Evolutionary conservation across 1,140 invertebrate species (phyloP).

Genomic region (Hypothenemus hampei): DNA sequence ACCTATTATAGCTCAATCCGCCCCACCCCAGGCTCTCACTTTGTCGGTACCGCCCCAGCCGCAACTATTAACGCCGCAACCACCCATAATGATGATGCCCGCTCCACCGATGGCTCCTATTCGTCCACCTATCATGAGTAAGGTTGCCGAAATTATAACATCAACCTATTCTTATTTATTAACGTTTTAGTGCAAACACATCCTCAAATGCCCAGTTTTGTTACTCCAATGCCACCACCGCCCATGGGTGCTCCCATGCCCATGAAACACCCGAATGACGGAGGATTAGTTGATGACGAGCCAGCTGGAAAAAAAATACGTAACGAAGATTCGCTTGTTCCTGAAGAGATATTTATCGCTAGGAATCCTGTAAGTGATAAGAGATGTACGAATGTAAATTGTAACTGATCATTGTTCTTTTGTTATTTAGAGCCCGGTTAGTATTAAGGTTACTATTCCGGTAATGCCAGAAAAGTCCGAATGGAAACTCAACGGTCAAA

Average conservation of each 20-base stretch:
- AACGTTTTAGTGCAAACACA: conserved; percentile 44
- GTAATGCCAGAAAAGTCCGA: conserved; percentile 84
- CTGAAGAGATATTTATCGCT: conserved; percentile 78
- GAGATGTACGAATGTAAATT: no score
- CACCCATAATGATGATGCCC: conserved; percentile 62
- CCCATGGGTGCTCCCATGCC: conserved; percentile 45
- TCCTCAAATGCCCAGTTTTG: conserved; percentile 49
- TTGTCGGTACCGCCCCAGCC: conserved; percentile 50
- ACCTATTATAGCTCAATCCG: conserved; percentile 45
- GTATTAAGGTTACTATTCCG: conserved; percentile 75
- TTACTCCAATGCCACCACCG: conserved; percentile 46
- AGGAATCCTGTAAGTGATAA: conserved; percentile 51
- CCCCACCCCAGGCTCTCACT: conserved; percentile 50
- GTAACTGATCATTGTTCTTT: no score
- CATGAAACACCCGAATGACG: conserved; percentile 50
- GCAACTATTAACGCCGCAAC: conserved; percentile 51
- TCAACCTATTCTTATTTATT: no score
- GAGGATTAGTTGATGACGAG: conserved; percentile 68
- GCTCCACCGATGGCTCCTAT: conserved; percentile 59
- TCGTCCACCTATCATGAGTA: conserved; percentile 59
- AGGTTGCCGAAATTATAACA: no score
- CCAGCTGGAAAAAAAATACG: conserved; percentile 82
- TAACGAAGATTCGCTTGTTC: conserved; percentile 88
- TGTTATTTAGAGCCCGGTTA: conserved; percentile 58
- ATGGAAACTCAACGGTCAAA: conserved; percentile 95